Percentiles rank a stretch among this genome's conserved stretches.
phyloP scores from a whole-genome alignment of 2,113 vertebrate genomes.

The Cryptomyrus ogoouensis region DNA sequence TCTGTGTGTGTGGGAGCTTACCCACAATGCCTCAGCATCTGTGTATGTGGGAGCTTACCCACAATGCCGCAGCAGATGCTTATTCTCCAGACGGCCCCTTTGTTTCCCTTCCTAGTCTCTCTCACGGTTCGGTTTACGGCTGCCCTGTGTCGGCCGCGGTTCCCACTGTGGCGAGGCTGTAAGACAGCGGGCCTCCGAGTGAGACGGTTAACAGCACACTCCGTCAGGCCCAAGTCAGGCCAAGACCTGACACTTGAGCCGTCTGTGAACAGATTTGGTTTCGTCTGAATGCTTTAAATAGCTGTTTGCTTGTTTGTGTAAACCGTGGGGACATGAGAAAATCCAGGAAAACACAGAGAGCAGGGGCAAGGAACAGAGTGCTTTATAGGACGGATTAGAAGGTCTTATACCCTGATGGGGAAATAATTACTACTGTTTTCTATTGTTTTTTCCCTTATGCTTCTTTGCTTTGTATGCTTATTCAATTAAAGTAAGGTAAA shows the following conservation, averaged over 20 bases:
- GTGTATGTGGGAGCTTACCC: not conserved
- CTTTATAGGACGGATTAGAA: not conserved
- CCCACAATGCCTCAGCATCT: not conserved
- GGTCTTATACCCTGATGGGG: not conserved
- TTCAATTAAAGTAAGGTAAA: not conserved
- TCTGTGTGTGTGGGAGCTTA: no score
- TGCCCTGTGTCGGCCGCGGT: not conserved
- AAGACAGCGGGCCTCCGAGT: not conserved
- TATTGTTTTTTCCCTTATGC: not conserved
- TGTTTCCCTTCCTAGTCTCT: not conserved
- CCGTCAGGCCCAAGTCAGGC: not conserved
- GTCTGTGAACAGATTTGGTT: constrained; percentile 16
- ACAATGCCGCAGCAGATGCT: not conserved
- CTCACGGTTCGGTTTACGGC: constrained; percentile 2
- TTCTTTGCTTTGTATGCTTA: not conserved
- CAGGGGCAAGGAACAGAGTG: not conserved
- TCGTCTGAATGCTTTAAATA: constrained; percentile 9
- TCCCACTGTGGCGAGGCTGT: not conserved
- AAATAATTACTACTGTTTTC: not conserved
- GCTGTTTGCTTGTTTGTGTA: constrained; percentile 14
- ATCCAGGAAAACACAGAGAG: not conserved
- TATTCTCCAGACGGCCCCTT: not conserved
- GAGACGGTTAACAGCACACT: not conserved
- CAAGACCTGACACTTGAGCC: not conserved
- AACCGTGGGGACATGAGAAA: constrained; percentile 15